Conservation (phyloP, 1,140 invertebrate species). For the Macrocentrus cingulum region DNA sequence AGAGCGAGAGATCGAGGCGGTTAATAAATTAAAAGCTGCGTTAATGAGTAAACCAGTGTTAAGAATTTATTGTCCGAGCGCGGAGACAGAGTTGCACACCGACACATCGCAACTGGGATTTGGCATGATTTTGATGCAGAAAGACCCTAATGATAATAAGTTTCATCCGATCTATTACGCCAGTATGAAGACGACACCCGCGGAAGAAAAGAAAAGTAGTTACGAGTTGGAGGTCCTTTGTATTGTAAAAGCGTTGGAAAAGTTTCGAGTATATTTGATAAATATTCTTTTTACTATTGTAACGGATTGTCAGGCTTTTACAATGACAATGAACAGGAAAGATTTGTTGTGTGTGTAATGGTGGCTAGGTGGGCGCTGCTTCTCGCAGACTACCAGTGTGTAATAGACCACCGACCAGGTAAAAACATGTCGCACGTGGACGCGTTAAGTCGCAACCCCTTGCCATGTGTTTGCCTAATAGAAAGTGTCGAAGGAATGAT, state of each 20-base stretch:
- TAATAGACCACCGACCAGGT: conserved; percentile 39
- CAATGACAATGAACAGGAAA: conserved; percentile 36
- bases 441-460: conserved; percentile 39
- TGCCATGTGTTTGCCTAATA: background rate
- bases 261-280: conserved; percentile 43
- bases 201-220: background rate
- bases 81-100: conserved; percentile 31
- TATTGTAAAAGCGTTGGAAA: conserved; percentile 31
- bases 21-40: conserved; percentile 34
- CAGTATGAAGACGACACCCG: background rate
- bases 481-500: background rate
- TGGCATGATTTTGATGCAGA: conserved; percentile 42
- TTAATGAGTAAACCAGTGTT: conserved; percentile 29
- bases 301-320: conserved; percentile 48
- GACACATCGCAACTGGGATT: conserved; percentile 39
- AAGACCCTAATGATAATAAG: conserved; percentile 3
- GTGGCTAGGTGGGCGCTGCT: conserved; percentile 44
- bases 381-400: conserved; percentile 42
- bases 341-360: too few relatives aligned
- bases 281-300: conserved; percentile 43
- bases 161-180: conserved; percentile 3
- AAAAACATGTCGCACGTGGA: conserved; percentile 43
- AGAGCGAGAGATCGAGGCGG: background rate
- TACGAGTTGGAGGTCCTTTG: background rate
- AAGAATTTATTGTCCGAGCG: conserved; percentile 25